Percentiles rank a stretch among this genome's conserved stretches.
phyloP scores from a whole-genome alignment of 1,140 invertebrate species.

The Steinernema feltiae region DNA sequence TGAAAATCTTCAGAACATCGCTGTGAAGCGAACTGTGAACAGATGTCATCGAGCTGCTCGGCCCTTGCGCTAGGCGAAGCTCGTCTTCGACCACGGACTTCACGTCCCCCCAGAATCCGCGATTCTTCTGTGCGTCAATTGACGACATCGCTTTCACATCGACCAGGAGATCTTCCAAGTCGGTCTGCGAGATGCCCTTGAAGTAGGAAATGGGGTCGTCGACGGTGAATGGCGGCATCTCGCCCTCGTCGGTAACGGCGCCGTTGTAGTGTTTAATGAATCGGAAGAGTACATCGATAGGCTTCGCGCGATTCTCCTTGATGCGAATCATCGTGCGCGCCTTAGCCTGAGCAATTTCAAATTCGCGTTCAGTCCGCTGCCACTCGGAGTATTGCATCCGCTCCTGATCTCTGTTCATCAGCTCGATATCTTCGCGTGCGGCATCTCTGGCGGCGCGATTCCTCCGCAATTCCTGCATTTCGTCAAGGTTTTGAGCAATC shows the following conservation, averaged over 20 bases:
- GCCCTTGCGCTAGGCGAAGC: slow-evolving; percentile 64
- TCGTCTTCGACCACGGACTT: slow-evolving; percentile 92
- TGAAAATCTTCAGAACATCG: slow-evolving; percentile 83
- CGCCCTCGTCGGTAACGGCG: slow-evolving; percentile 75
- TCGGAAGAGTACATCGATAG: slow-evolving; percentile 78
- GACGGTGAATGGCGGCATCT: slow-evolving; percentile 76
- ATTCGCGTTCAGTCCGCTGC: slow-evolving; percentile 77
- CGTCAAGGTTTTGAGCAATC: slow-evolving; percentile 52
- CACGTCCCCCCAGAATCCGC: slow-evolving; percentile 93
- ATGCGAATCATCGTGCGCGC: slow-evolving; percentile 82
- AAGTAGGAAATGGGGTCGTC: slow-evolving; percentile 80
- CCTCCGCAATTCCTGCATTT: slow-evolving; percentile 69
- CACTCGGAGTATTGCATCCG: slow-evolving; percentile 87
- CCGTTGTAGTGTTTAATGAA: slow-evolving; percentile 50
- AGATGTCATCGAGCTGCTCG: slow-evolving; percentile 60
- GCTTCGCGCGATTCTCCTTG: slow-evolving; percentile 85
- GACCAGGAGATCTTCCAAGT: slow-evolving; percentile 92
- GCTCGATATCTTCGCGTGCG: slow-evolving; percentile 77
- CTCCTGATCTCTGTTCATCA: slow-evolving; percentile 82
- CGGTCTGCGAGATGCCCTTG: slow-evolving; percentile 79
- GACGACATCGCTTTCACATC: slow-evolving; percentile 76
- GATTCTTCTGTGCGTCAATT: slow-evolving; percentile 73
- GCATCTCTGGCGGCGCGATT: slow-evolving; percentile 80
- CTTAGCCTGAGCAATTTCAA: slow-evolving; percentile 59
- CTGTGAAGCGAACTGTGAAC: slow-evolving; percentile 84